Conservation (phyloP, 2,797 vertebrate genomes). For the Oophaga sylvatica region DNA sequence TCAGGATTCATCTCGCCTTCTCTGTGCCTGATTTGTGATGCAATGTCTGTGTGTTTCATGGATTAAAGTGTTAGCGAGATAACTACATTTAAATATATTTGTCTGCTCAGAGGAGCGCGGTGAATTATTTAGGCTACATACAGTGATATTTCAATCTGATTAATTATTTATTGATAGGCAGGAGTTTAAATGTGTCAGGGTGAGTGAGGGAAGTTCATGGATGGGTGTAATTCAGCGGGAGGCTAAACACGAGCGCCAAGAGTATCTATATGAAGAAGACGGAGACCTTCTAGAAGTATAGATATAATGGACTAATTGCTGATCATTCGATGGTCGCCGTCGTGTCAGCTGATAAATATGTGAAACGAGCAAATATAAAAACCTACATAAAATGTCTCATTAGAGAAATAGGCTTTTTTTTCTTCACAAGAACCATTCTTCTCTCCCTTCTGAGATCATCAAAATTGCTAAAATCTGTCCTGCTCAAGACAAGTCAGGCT, state of each 20-base stretch:
- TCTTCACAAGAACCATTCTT: too few species aligned
- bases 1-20: not conserved
- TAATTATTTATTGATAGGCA: constrained; percentile 48
- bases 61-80: constrained; percentile 41
- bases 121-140: constrained; percentile 49
- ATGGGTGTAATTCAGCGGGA: constrained; percentile 19
- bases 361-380: too few species aligned
- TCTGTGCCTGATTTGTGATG: constrained; percentile 20
- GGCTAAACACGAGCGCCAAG: not conserved
- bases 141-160: constrained; percentile 46
- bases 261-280: not conserved
- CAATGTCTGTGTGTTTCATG: not conserved
- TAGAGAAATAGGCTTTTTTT: too few species aligned
- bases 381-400: too few species aligned
- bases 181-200: constrained; percentile 42
- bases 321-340: not conserved
- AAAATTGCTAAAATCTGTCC: too few species aligned
- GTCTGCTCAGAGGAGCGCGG: constrained; percentile 39
- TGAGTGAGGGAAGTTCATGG: constrained; percentile 28
- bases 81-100: constrained; percentile 49
- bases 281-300: too few species aligned
- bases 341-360: too few species aligned
- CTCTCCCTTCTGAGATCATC: too few species aligned
- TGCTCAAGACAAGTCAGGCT: too few species aligned
- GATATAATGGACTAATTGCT: not conserved